phyloP scores from a whole-genome alignment of 2,888 invertebrate genomes.

The Itoplectis maculator region DNA sequence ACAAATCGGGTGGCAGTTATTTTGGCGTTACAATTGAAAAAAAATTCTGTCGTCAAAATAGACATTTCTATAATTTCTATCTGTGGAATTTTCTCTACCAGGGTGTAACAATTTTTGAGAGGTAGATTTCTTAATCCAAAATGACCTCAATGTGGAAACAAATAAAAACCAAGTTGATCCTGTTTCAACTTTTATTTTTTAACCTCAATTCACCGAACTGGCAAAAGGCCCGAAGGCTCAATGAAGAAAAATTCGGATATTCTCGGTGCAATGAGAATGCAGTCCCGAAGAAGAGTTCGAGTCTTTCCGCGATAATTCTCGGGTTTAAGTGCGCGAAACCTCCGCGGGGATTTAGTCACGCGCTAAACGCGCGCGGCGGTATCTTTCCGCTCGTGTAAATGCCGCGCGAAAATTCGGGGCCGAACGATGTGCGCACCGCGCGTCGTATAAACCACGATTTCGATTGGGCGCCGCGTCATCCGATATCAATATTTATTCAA shows the following conservation, averaged over 20 bases:
- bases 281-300: background rate
- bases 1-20: too few relatives aligned
- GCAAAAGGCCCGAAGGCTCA: conserved; percentile 21
- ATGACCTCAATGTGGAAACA: too few relatives aligned
- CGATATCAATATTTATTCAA: conserved; percentile 83
- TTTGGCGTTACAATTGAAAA: too few relatives aligned
- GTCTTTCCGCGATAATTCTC: background rate
- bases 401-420: conserved; percentile 45
- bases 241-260: conserved; percentile 33
- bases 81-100: too few relatives aligned
- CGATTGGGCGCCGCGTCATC: conserved; percentile 80
- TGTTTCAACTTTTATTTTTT: background rate
- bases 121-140: too few relatives aligned
- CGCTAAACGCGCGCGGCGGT: conserved; percentile 25
- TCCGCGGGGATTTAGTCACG: conserved; percentile 15
- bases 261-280: conserved; percentile 8
- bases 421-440: conserved; percentile 71
- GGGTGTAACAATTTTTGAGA: too few relatives aligned
- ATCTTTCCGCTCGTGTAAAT: conserved; percentile 40
- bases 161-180: background rate
- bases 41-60: too few relatives aligned
- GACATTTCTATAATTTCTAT: too few relatives aligned
- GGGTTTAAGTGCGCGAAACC: conserved; percentile 6
- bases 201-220: conserved; percentile 10
- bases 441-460: conserved; percentile 73